Evolutionary conservation across 2,113 vertebrate species (phyloP).

Genomic region (Bagarius yarrelli): DNA sequence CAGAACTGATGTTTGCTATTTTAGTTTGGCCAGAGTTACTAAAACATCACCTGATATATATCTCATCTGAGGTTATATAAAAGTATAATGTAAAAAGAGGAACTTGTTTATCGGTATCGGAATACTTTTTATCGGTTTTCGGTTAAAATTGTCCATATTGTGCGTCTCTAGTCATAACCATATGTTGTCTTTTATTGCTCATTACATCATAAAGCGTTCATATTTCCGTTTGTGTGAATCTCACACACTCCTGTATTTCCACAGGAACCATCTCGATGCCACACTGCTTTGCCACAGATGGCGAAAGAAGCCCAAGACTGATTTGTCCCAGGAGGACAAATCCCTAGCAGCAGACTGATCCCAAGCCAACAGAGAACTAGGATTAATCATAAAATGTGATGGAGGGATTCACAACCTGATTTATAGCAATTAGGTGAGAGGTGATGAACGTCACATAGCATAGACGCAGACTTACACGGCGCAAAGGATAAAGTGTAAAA

Average conservation of each 20-base stretch:
- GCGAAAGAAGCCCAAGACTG: conserved; percentile 27
- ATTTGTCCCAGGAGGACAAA: conserved; percentile 29
- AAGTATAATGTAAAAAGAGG: too few relatives aligned
- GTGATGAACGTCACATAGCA: background rate
- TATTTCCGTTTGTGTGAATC: background rate
- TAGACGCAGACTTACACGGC: background rate
- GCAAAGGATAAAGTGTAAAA: background rate
- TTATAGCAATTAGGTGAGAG: background rate
- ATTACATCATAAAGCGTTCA: too few relatives aligned
- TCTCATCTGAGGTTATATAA: too few relatives aligned
- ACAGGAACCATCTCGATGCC: conserved; percentile 64
- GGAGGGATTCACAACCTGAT: background rate
- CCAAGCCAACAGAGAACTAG: background rate
- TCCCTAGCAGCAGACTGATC: conserved; percentile 31
- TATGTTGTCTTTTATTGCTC: too few relatives aligned
- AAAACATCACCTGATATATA: too few relatives aligned
- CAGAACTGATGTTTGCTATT: too few relatives aligned
- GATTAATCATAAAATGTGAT: background rate
- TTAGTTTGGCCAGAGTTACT: too few relatives aligned
- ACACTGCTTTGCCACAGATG: conserved; percentile 55
- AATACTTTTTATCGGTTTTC: too few relatives aligned
- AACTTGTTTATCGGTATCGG: too few relatives aligned
- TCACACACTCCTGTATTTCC: conserved; percentile 12
- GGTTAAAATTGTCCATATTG: too few relatives aligned
- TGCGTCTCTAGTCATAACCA: too few relatives aligned